Percentiles rank a stretch among this genome's conserved stretches.
These are phyloP conservation scores for Esox lucius DNA, from an alignment of 2,797 vertebrate genomes.

Conservation along the genomic window DNA sequence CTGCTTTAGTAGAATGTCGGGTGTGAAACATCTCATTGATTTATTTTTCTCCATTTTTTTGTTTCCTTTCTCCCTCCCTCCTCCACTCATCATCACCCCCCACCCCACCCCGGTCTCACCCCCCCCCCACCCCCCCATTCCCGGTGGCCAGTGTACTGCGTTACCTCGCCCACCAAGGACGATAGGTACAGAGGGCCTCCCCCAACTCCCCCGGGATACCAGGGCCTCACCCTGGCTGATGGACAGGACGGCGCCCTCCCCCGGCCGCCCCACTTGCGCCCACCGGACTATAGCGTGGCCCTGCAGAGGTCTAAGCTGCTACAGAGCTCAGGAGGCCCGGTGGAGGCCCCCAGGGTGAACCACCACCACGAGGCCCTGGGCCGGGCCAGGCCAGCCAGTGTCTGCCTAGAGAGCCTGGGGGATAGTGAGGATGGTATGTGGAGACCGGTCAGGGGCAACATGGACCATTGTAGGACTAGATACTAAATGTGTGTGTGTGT, in stretches of 20 bases:
- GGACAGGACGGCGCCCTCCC: conserved; percentile 73
- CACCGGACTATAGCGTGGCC: conserved; percentile 96
- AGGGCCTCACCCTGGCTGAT: conserved; percentile 93
- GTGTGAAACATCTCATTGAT: conserved; percentile 77
- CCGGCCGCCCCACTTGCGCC: conserved; percentile 86
- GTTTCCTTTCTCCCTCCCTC: conserved; percentile 62
- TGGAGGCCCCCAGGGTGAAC: conserved; percentile 64
- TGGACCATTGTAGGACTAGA: neutral
- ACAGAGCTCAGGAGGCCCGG: conserved; percentile 75
- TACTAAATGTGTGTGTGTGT: no score
- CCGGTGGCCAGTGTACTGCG: conserved; percentile 92
- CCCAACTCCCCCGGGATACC: conserved; percentile 95
- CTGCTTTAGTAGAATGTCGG: conserved; percentile 41
- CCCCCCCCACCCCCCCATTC: conserved; percentile 61
- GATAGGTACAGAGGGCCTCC: conserved; percentile 94
- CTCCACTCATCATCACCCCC: conserved; percentile 60
- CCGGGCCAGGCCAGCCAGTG: conserved; percentile 67
- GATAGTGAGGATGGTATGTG: conserved; percentile 95
- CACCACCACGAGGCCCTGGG: conserved; percentile 70
- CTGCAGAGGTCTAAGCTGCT: conserved; percentile 95
- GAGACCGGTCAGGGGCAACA: neutral
- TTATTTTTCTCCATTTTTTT: conserved; percentile 67
- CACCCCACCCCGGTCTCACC: conserved; percentile 61
- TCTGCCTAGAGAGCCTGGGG: conserved; percentile 70
- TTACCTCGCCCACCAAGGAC: conserved; percentile 94